Evolutionary conservation across 2,888 invertebrate genomes (phyloP), one percentile per base, ranked within the genome.

Genomic region (Lasioglossum lativentre): DNA sequence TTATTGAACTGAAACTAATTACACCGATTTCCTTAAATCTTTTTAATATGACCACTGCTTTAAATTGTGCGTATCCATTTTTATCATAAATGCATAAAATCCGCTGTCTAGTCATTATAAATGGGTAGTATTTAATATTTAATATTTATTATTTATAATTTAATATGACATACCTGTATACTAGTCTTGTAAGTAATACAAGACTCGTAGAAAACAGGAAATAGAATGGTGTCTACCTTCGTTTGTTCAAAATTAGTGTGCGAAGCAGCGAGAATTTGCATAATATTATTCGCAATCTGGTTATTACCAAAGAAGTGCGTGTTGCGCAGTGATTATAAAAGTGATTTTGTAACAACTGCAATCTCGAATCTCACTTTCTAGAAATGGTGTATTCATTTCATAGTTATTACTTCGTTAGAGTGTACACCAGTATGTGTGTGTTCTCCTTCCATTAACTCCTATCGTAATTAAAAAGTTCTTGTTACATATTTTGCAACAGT

Each of bases 351-450:
- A 63, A 63, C 63, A 63, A 16, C 30, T 12, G n/a, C 12, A 30
- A 63, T 63, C 63, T 30, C 30, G 63, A 63, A 63, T 63, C 30
- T 63, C 63, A 63, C 63, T 63, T 63, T 63, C 63, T 27, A 63
- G 63, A 30, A 63, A 63, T 63, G 16, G 30, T n/a, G n/a, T 30
- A 30, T 30, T 16, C 5, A 45, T 45, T 63, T 30, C 63, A 63
- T 19, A 16, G 63, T 30, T 63, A 30, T 30, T 63, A 30, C 27
- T 27, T 16, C 16, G 63, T 30, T 19, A 63, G 63, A 8, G 16
- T 19, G 30, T 19, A 30, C 63, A n/a, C n/a, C n/a, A n/a, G n/a
- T n/a, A 6, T 63, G n/a, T 52, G 23, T n/a, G n/a, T 12, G 10
- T n/a, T 30, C 30, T 16, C 16, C 1, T 30, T 30, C 16, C 2